A percentile compares a stretch with the other conserved stretches of the same genome.
phyloP scores from a whole-genome alignment of 2,888 invertebrate genomes.

The Troides helena region DNA sequence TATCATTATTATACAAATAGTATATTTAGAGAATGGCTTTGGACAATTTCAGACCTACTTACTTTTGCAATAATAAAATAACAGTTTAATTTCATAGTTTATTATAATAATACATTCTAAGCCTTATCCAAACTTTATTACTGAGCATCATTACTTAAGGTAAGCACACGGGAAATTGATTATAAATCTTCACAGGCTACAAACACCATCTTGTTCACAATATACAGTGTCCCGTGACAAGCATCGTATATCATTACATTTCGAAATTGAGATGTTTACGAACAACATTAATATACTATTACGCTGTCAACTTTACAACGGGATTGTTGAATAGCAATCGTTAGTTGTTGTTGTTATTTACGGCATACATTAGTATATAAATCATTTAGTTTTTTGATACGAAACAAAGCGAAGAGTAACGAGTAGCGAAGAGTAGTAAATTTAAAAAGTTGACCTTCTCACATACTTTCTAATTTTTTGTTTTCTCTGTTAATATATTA shows the following conservation, averaged over 20 bases:
- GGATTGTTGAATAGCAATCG: not conserved
- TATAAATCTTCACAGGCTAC: conserved; percentile 18
- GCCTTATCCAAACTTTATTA: conserved; percentile 15
- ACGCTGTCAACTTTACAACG: conserved; percentile 7
- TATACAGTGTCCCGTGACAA: conserved; percentile 5
- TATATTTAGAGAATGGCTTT: too few relatives aligned
- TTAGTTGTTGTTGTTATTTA: not conserved
- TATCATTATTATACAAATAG: too few relatives aligned
- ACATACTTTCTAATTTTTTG: too few relatives aligned
- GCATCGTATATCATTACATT: conserved; percentile 15
- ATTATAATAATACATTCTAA: not conserved
- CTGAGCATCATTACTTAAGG: not conserved
- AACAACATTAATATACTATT: conserved; percentile 13
- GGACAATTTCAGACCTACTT: too few relatives aligned
- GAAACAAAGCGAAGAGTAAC: too few relatives aligned
- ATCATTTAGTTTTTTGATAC: too few relatives aligned
- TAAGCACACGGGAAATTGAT: conserved; percentile 18
- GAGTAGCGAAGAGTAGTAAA: too few relatives aligned
- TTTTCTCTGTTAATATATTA: too few relatives aligned
- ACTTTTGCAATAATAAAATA: too few relatives aligned
- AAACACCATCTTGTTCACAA: conserved; percentile 9
- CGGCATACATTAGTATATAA: too few relatives aligned
- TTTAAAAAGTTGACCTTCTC: too few relatives aligned
- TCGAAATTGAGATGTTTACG: conserved; percentile 19
- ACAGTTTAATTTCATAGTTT: too few relatives aligned